phyloP scores from a whole-genome alignment of 1,140 invertebrate genomes.

The Eriocheir sinensis region DNA sequence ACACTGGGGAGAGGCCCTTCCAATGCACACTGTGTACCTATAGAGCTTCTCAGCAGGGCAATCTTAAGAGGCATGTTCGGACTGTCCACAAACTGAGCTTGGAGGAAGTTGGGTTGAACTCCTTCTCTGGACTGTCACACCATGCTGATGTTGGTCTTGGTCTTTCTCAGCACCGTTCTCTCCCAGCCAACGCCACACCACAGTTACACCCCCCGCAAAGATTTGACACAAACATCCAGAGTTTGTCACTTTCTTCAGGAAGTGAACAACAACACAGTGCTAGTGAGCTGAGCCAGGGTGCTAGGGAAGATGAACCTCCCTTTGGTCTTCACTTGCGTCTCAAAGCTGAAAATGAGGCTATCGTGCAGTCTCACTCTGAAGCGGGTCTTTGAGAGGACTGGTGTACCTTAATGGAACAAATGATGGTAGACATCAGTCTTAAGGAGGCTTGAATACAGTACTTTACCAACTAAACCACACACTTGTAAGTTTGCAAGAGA shows the following conservation, averaged over 20 bases:
- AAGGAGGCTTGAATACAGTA: not conserved
- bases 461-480: not conserved
- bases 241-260: constrained; percentile 47
- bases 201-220: constrained; percentile 48
- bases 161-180: constrained; percentile 39
- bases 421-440: not conserved
- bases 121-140: constrained; percentile 5
- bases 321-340: constrained; percentile 72
- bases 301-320: constrained; percentile 59
- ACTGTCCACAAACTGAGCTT: constrained; percentile 68
- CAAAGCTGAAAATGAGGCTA: constrained; percentile 59
- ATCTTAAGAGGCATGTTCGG: constrained; percentile 76
- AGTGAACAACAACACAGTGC: constrained; percentile 19
- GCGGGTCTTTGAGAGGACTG: constrained; percentile 44
- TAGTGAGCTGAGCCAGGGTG: not conserved
- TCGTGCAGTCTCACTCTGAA: constrained; percentile 37
- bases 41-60: constrained; percentile 75
- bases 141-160: constrained; percentile 29
- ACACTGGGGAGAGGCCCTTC: constrained; percentile 76
- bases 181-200: not conserved
- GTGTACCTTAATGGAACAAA: not conserved
- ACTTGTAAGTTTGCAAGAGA: not conserved
- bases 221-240: constrained; percentile 56
- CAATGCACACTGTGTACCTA: constrained; percentile 77
- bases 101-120: constrained; percentile 54